These are phyloP conservation scores for Caenorhabditis drosophilae DNA, from an alignment of 2,888 invertebrate species.

Conservation along the genomic window DNA sequence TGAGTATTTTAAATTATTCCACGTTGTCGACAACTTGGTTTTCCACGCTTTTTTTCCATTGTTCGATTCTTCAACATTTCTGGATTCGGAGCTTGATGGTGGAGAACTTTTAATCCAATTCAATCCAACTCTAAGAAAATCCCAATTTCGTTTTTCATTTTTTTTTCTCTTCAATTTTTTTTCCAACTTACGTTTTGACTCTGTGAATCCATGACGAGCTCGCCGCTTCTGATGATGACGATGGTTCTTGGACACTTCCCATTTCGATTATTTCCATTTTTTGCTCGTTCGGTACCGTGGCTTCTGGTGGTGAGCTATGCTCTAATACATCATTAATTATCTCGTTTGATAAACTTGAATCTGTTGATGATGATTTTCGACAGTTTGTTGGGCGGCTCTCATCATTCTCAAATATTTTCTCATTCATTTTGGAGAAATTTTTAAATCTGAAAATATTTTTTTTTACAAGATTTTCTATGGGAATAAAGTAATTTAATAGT, in stretches of 20 bases:
- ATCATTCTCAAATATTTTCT: background rate
- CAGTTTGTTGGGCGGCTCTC: too few relatives aligned
- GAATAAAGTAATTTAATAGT: too few relatives aligned
- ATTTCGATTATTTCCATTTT: constrained; percentile 15
- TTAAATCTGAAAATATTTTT: too few relatives aligned
- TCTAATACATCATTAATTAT: constrained; percentile 17
- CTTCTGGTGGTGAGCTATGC: constrained; percentile 23
- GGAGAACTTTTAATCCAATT: constrained; percentile 24
- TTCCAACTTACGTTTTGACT: constrained; percentile 14
- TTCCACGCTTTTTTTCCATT: constrained; percentile 34
- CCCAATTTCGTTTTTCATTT: too few relatives aligned
- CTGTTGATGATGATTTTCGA: constrained; percentile 6
- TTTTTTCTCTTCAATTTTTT: background rate
- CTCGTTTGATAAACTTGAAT: constrained; percentile 25
- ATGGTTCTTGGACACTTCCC: constrained; percentile 4
- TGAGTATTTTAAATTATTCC: constrained; percentile 53
- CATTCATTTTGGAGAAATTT: too few relatives aligned
- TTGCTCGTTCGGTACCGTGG: constrained; percentile 17
- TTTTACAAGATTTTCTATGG: too few relatives aligned
- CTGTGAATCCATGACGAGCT: constrained; percentile 15
- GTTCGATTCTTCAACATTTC: constrained; percentile 12
- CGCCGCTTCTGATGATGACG: constrained; percentile 1
- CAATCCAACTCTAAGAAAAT: constrained; percentile 18
- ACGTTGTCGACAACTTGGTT: constrained; percentile 41
- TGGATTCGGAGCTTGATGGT: too few relatives aligned